Base-by-base conservation (phyloP, 2,113 vertebrate species). In the Corythornis vintsioides region DNA sequence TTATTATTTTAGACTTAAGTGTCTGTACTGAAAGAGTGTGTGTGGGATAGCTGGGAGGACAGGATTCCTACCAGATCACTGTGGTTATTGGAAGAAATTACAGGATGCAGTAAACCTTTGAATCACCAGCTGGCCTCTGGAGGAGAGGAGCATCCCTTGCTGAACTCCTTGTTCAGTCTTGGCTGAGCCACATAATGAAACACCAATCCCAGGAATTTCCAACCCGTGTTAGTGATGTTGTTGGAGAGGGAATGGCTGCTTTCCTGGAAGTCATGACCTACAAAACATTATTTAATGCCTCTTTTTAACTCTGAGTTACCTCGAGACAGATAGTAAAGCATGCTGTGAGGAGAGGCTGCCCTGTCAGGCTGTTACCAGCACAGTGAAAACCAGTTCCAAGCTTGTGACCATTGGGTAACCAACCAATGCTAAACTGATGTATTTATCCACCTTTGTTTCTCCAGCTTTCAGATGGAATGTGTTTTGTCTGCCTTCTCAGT, bases 171-270 rank as follows among this genome's bases (percentile, higher is more conserved):
- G 33, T 64, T 75, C n/a, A 25, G 57, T 59, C 82, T 55, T 59
- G 78, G 9, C 60, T 55, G n/a, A 74, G 75, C 85, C 33, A 15
- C 0, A 0, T 61, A 26, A 89, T 66, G 66, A 71, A 92, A 77
- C 21, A 33, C 29, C n/a, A 71, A 6, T 70, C 69, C 85, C 40
- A 67, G 79, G 86, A 83, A 88, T 77, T 92, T 57, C 55, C 63
- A 0, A 60, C 0, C 0, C 0, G 0, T 28, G 52, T 40, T 4
- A 6, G 4, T 6, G 55, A 17, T 72, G 9, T 15, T 40, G 52
- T 33, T 78, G 18, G 40, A 5, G 84, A 18, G 66, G 72, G 75
- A 59, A 40, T 0, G 0, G 28, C 31, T 42, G 48, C 78, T 91
- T 84, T 50, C 10, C 24, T 69, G n/a, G 11, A 56, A 52, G 70